Evolutionary conservation across 1,140 invertebrate genomes (phyloP), one percentile per base, ranked within the genome.

Genomic region (Euwallacea similis): DNA sequence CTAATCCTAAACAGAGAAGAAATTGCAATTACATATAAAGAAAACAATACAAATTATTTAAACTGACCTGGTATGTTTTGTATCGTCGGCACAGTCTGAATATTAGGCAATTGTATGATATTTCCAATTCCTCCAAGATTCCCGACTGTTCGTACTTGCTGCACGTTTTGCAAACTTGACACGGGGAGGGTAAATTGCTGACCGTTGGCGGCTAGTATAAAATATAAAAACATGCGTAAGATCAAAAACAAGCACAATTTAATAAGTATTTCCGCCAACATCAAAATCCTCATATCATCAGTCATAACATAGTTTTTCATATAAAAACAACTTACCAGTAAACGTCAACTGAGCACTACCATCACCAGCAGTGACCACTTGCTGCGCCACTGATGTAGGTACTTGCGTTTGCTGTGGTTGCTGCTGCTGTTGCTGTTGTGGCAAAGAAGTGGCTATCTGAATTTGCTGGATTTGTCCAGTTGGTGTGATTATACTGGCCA

Each of bases 401-500:
- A 73, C 71, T 15, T 21, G 16, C 16, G 11, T 42, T 44, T 58
- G 53, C 15, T 74, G 72, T 21, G 50, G 67, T 42, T 47, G 46
- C 62, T 42, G 68, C 61, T 76, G 77, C 53, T 69, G 71, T 77
- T 73, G 77, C 46, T 69, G 71, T 77, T 73, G 77, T 21, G 56
- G 64, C 50, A 67, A 46, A n/a, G 68, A 88, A 0, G 91, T 76
- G 21, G 78, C 78, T n/a, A 80, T 80, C 71, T 80, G 79, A 0
- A 80, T 74, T 80, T 94, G 92, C 76, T 95, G 93, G 63, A 95
- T 91, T 79, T 94, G 94, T 4, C 93, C 93, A 72, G 88, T 91
- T 0, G 93, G 93, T 2, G 93, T 94, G 9, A 96, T 86, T 43
- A 96, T 93, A 79, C 93, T 93, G 0, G 93, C 93, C 44, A 95